Percentiles rank a stretch among this genome's conserved stretches.
Conservation (phyloP, 2,888 invertebrate species). For the Gibbula magus region DNA sequence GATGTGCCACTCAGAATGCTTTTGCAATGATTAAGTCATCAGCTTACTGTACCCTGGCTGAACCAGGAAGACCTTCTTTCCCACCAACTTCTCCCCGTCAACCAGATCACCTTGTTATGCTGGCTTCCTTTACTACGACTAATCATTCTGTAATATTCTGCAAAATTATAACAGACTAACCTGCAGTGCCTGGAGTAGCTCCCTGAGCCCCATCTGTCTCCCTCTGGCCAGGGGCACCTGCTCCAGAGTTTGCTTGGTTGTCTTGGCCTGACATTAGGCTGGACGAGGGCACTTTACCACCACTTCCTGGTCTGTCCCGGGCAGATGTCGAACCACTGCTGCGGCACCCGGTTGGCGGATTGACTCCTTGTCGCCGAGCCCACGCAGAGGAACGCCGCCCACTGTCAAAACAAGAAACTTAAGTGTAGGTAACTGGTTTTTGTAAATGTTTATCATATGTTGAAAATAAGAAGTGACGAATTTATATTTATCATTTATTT, state of each 20-base stretch:
- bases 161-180: conserved; percentile 30
- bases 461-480: too few relatives aligned
- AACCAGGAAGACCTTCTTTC: too few relatives aligned
- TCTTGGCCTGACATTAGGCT: conserved; percentile 59
- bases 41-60: too few relatives aligned
- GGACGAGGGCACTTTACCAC: conserved; percentile 43
- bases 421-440: too few relatives aligned
- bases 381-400: conserved; percentile 71
- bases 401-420: conserved; percentile 42
- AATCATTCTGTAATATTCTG: not conserved
- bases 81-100: too few relatives aligned
- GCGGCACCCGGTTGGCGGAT: conserved; percentile 32
- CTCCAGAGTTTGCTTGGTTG: conserved; percentile 44
- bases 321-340: conserved; percentile 32
- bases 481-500: too few relatives aligned
- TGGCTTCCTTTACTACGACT: too few relatives aligned
- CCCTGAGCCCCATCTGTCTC: conserved; percentile 31
- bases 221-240: conserved; percentile 39
- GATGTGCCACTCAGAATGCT: too few relatives aligned
- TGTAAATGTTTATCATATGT: too few relatives aligned
- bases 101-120: too few relatives aligned
- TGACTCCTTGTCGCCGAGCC: conserved; percentile 55
- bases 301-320: conserved; percentile 32
- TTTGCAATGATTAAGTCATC: too few relatives aligned
- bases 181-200: conserved; percentile 31